Conservation (phyloP, 1,140 invertebrate genomes). For the Mercenaria mercenaria region DNA sequence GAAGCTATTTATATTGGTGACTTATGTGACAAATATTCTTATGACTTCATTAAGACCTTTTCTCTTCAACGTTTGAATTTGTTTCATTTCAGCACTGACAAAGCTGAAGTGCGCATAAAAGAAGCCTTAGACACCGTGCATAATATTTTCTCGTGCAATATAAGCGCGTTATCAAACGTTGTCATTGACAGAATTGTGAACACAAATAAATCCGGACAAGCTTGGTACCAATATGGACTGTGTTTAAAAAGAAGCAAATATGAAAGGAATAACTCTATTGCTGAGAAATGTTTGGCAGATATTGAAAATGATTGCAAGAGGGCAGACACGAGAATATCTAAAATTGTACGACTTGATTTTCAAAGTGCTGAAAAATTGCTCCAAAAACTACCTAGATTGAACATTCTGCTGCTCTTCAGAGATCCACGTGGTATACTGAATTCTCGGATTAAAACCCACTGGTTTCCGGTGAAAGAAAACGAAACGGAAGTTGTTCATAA, state of each 20-base stretch:
- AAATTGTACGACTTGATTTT: constrained; percentile 50
- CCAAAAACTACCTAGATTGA: neutral
- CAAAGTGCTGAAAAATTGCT: constrained; percentile 30
- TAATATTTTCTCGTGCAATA: neutral
- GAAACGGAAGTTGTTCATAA: neutral
- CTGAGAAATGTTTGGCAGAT: neutral
- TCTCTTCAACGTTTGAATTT: no score
- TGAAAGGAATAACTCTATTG: neutral
- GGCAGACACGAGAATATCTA: constrained; percentile 3
- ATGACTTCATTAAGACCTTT: no score
- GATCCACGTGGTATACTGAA: constrained; percentile 37
- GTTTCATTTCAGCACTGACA: neutral
- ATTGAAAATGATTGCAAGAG: constrained; percentile 16
- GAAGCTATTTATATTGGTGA: no score
- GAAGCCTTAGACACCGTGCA: neutral
- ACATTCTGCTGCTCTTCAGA: constrained; percentile 2
- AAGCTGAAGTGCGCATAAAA: neutral
- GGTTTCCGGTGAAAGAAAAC: constrained; percentile 47
- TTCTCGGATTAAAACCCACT: constrained; percentile 34
- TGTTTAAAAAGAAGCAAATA: neutral
- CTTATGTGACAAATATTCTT: no score
- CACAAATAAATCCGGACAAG: constrained; percentile 14
- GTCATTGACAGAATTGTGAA: neutral
- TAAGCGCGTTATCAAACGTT: neutral
- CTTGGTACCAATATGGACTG: neutral